A percentile compares a stretch with the other conserved stretches of the same genome.
Evolutionary conservation across 1,140 invertebrate species (phyloP).

Genomic region (Euwallacea similis): DNA sequence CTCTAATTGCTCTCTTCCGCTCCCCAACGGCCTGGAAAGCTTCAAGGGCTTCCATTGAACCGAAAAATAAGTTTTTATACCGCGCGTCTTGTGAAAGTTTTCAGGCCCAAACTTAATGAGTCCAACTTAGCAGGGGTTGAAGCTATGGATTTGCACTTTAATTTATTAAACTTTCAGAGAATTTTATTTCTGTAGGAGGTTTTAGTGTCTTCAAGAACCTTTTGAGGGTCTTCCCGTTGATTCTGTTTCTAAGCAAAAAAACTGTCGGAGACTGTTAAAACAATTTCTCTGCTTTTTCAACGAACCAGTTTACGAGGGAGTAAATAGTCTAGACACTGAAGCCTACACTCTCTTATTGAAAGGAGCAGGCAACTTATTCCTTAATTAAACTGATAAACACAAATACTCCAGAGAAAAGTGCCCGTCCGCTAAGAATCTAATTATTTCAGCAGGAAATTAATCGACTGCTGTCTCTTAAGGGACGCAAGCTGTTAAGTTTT

Average conservation of each 20-base stretch:
- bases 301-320: too few relatives aligned
- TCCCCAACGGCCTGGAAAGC: conserved; percentile 15
- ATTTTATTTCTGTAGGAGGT: too few relatives aligned
- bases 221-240: too few relatives aligned
- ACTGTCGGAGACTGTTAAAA: too few relatives aligned
- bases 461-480: neutral
- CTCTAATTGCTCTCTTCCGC: conserved; percentile 28
- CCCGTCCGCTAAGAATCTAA: conserved; percentile 1
- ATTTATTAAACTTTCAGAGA: too few relatives aligned
- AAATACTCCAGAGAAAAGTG: neutral
- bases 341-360: neutral
- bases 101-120: conserved; percentile 2
- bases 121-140: neutral
- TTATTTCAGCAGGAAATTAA: conserved; percentile 1
- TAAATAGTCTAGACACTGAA: neutral
- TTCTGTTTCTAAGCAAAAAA: too few relatives aligned
- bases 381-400: conserved; percentile 1
- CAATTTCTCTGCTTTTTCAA: too few relatives aligned
- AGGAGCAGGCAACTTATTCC: conserved; percentile 2
- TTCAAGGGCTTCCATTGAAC: conserved; percentile 16
- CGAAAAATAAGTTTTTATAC: conserved; percentile 23
- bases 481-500: neutral
- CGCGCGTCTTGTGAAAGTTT: neutral
- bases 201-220: too few relatives aligned
- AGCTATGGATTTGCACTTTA: too few relatives aligned